Conservation (phyloP, 2,888 invertebrate species). For the Laothoe populi region DNA sequence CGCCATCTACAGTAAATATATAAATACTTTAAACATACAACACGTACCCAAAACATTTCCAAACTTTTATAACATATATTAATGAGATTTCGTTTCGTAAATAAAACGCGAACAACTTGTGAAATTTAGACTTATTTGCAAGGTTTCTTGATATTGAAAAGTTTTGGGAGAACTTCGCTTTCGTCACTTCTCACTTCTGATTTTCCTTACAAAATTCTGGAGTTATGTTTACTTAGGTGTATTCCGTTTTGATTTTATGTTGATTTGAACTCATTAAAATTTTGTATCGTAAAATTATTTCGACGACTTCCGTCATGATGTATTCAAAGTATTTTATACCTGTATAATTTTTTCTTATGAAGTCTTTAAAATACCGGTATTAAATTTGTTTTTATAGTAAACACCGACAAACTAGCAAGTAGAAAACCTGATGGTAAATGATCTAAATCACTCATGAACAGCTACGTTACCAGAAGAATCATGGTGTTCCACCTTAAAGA, state of each 20-base stretch:
- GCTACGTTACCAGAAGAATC: no score
- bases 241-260: neutral
- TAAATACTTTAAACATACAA: neutral
- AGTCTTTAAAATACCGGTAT: no score
- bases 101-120: slow-evolving; percentile 17
- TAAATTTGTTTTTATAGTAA: no score
- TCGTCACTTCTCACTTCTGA: slow-evolving; percentile 21
- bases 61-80: slow-evolving; percentile 11
- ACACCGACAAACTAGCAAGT: no score
- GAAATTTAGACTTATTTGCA: slow-evolving; percentile 19
- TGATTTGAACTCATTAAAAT: neutral
- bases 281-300: no score
- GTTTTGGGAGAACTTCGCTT: slow-evolving; percentile 15
- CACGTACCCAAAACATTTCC: neutral
- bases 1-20: no score
- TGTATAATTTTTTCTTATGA: no score
- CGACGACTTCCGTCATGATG: no score
- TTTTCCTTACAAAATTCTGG: slow-evolving; percentile 4
- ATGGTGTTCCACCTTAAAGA: no score
- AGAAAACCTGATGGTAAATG: no score
- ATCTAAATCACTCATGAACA: no score
- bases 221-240: slow-evolving; percentile 12
- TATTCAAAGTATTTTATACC: no score
- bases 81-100: slow-evolving; percentile 16
- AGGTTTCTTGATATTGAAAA: slow-evolving; percentile 24